Conservation (phyloP, 1,140 invertebrate species). For the Aphaenogaster rudis region DNA sequence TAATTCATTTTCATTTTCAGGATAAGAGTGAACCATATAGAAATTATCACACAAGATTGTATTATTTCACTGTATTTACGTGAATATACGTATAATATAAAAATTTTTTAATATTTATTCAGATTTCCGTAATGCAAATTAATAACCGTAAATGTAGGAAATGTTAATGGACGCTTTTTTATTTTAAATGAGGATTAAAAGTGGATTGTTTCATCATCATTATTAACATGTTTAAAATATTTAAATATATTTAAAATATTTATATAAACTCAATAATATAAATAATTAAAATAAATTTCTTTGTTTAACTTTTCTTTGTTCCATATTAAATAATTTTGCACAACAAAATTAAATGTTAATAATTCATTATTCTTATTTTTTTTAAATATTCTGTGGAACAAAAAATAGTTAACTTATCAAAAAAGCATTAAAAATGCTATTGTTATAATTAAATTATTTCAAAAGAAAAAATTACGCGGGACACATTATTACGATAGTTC, state of each 20-base stretch:
- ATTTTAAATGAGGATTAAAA: neutral
- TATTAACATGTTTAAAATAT: neutral
- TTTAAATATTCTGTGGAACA: neutral
- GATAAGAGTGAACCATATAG: neutral
- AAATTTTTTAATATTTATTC: neutral
- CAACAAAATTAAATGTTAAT: neutral
- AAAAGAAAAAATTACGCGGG: neutral
- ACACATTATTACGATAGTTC: neutral
- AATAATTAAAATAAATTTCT: neutral
- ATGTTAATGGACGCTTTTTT: neutral
- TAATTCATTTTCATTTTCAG: neutral
- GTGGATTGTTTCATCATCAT: neutral
- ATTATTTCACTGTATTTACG: neutral
- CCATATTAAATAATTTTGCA: neutral
- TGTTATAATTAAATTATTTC: neutral
- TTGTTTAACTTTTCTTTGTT: neutral
- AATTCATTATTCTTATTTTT: neutral
- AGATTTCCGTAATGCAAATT: neutral
- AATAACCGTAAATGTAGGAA: neutral
- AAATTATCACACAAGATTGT: neutral
- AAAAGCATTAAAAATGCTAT: neutral
- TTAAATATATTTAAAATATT: too few species aligned
- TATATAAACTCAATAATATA: neutral
- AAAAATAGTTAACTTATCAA: neutral
- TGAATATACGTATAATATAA: neutral